phyloP scores from a whole-genome alignment of 2,888 invertebrate genomes.

The Gymnocheta viridis region DNA sequence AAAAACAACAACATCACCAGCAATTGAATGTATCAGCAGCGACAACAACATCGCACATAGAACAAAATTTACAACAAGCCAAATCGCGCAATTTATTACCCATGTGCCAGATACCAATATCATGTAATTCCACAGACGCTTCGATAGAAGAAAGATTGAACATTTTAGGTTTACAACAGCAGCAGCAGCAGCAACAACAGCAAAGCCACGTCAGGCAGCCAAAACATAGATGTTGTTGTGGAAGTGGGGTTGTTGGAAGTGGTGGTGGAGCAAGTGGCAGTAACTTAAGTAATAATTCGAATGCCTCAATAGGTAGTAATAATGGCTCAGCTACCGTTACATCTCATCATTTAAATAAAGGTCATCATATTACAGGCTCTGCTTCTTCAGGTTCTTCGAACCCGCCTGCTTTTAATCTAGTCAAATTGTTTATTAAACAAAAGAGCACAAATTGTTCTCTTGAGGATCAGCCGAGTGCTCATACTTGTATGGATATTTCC shows the following conservation, averaged over 20 bases:
- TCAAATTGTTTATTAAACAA: slow-evolving; percentile 94
- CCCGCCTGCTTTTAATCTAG: slow-evolving; percentile 90
- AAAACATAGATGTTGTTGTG: slow-evolving; percentile 77
- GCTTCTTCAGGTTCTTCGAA: slow-evolving; percentile 82
- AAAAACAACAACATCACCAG: slow-evolving; percentile 67
- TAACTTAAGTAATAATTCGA: slow-evolving; percentile 53
- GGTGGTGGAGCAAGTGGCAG: slow-evolving; percentile 21
- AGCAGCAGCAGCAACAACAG: slow-evolving; percentile 68
- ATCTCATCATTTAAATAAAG: slow-evolving; percentile 65
- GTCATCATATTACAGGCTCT: slow-evolving; percentile 77
- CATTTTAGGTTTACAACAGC: slow-evolving; percentile 63
- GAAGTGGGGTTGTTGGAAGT: slow-evolving; percentile 42
- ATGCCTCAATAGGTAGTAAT: slow-evolving; percentile 60
- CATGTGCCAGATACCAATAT: slow-evolving; percentile 82
- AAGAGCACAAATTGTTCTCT: slow-evolving; percentile 88
- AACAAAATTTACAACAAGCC: slow-evolving; percentile 58
- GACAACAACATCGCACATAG: slow-evolving; percentile 88
- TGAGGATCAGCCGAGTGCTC: slow-evolving; percentile 76
- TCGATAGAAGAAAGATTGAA: slow-evolving; percentile 77
- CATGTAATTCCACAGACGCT: slow-evolving; percentile 75
- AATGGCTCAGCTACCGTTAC: slow-evolving; percentile 51
- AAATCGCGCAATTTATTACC: slow-evolving; percentile 80
- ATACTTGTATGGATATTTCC: slow-evolving; percentile 89
- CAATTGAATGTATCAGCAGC: slow-evolving; percentile 83
- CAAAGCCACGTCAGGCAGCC: slow-evolving; percentile 59